Conservation (phyloP, 1,140 invertebrate genomes). For the Euura saliciscinereae region DNA sequence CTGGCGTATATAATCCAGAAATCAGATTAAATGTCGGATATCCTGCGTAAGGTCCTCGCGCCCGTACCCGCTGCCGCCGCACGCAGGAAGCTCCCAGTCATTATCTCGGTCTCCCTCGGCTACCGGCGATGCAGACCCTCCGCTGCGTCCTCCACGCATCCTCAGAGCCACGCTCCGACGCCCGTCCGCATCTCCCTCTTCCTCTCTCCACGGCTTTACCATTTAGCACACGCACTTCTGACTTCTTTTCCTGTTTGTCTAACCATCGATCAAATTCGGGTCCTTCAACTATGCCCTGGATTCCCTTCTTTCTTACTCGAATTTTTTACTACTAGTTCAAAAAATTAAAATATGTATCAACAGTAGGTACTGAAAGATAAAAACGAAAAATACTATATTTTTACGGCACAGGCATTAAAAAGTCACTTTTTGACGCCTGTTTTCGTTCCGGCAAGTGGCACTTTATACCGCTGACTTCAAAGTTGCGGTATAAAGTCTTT, state of each 20-base stretch:
- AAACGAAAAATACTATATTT: too few species aligned
- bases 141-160: constrained; percentile 46
- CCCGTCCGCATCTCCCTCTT: constrained; percentile 23
- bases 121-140: constrained; percentile 34
- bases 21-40: constrained; percentile 52
- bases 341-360: too few species aligned
- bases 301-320: neutral
- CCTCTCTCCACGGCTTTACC: constrained; percentile 6
- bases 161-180: constrained; percentile 52
- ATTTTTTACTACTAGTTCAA: too few species aligned
- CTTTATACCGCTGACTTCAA: too few species aligned
- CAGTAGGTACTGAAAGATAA: too few species aligned
- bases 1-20: constrained; percentile 42
- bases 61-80: constrained; percentile 9
- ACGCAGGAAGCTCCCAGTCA: constrained; percentile 55
- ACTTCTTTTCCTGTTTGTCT: neutral
- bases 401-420: too few species aligned
- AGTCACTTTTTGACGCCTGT: too few species aligned
- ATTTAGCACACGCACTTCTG: constrained; percentile 2
- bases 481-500: too few species aligned
- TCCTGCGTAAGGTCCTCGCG: constrained; percentile 39
- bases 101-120: constrained; percentile 40
- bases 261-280: neutral
- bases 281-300: neutral
- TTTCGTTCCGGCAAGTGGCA: too few species aligned